phyloP scores from a whole-genome alignment of 2,797 vertebrate genomes.

The Dallia pectoralis region DNA sequence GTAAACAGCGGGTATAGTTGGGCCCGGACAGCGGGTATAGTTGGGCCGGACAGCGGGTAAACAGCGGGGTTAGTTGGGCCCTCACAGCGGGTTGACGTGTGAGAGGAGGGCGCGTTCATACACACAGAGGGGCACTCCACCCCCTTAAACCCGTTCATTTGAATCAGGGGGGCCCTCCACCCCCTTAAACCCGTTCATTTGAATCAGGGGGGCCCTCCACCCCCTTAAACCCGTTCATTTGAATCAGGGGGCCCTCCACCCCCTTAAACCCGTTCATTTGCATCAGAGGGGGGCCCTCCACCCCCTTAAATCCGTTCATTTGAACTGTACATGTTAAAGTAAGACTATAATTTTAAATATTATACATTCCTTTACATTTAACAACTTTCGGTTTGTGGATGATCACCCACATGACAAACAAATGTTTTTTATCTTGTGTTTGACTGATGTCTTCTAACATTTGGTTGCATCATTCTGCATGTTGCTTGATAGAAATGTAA shows the following conservation, averaged over 20 bases:
- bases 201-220: conserved; percentile 57
- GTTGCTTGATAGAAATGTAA: no score
- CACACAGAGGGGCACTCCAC: conserved; percentile 52
- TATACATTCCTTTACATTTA: no score
- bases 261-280: no score
- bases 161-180: no score
- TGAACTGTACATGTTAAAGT: conserved; percentile 57
- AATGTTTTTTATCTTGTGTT: no score
- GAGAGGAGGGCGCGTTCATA: conserved; percentile 59
- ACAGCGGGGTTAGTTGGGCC: conserved; percentile 40
- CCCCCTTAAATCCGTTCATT: conserved; percentile 61
- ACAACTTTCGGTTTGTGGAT: no score
- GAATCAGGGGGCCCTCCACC: conserved; percentile 54
- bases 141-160: conserved; percentile 60
- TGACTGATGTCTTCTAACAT: no score
- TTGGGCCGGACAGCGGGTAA: conserved; percentile 42
- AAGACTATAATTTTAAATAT: no score
- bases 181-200: conserved; percentile 54
- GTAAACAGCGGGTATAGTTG: conserved; percentile 44
- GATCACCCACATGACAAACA: no score
- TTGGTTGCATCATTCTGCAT: no score
- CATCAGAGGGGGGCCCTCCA: conserved; percentile 52
- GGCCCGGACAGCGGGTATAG: conserved; percentile 46
- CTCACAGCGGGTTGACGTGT: conserved; percentile 47
- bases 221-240: conserved; percentile 58